Base-by-base conservation (phyloP, 2,797 vertebrate genomes). In the Bradypodion ventrale region DNA sequence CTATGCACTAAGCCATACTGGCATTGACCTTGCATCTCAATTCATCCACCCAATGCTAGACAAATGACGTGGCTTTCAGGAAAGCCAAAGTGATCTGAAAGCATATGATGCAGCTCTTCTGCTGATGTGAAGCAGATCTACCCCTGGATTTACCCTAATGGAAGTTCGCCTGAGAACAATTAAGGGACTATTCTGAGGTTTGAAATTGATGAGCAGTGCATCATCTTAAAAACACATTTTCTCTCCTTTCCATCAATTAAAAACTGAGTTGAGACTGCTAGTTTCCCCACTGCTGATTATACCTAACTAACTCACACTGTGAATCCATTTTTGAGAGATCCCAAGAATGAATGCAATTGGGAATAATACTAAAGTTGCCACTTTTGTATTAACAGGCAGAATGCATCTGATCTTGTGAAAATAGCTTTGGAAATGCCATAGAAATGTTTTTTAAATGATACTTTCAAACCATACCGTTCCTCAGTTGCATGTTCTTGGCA, bases 271-370 rank as follows among this genome's bases (percentile, higher is more conserved):
- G 29, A n/a, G 75, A 37, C 42, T 6, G 25, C 15, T 21, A n/a
- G 0, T 80, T 73, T 66, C n/a, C 29, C 49, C 77, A 23, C 42
- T 56, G 35, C 68, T 49, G 25, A n/a, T n/a, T n/a, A 72, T 49
- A 37, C 77, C 56, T 52, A 65, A 44, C 42, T 35, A 40, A 56
- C 15, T 49, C 68, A 75, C 65, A 56, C 27, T 80, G 74, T 69
- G n/a, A 79, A 44, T 49, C 37, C 37, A 37, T 40, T 42, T n/a
- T 35, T 21, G 65, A 44, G 40, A 42, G 60, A 85, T 87, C 92
- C 77, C 86, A 83, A 77, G 79, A 78, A 86, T 82, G 90, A 83
- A 87, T 87, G 52, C 52, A 56, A 15, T 56, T 56, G 21, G 4
- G 52, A 56, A 19, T 56, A 56, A 56, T 56, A 56, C 56, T 56